These are phyloP conservation scores for Sebastes glaucus DNA, from an alignment of 2,797 vertebrate genomes.

Conservation along the genomic window DNA sequence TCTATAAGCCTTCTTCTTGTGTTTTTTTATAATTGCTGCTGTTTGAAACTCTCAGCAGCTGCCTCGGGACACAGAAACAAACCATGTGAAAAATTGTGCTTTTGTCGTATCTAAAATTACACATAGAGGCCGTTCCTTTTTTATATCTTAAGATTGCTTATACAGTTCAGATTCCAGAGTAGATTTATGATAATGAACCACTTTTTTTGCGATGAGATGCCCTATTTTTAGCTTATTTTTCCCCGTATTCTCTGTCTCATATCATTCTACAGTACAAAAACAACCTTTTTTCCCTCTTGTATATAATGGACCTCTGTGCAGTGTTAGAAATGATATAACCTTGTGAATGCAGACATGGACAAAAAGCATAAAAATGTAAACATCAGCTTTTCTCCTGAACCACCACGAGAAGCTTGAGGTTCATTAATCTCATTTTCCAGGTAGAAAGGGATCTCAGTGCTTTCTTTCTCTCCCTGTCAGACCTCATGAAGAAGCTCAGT, in stretches of 20 bases:
- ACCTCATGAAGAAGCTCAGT: background rate
- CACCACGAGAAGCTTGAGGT: background rate
- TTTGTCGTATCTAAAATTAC: constrained; percentile 9
- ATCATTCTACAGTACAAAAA: background rate
- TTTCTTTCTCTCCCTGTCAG: constrained; percentile 14
- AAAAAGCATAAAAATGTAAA: background rate
- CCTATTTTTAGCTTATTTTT: background rate
- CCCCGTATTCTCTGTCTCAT: background rate
- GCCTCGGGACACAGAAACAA: constrained; percentile 13
- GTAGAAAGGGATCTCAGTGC: background rate
- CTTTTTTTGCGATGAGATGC: background rate
- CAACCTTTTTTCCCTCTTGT: background rate
- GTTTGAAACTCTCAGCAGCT: constrained; percentile 22
- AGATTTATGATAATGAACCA: constrained; percentile 6
- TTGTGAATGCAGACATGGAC: background rate
- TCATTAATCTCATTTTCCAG: constrained; percentile 35
- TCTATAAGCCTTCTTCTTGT: constrained; percentile 20
- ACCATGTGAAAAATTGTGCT: constrained; percentile 2
- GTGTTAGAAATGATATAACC: background rate
- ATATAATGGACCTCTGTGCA: background rate
- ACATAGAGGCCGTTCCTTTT: background rate
- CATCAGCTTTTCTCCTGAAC: background rate
- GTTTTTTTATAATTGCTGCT: constrained; percentile 32
- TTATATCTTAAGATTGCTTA: background rate
- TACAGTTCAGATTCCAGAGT: background rate